These are phyloP conservation scores for Morpho helenor DNA, from an alignment of 2,888 invertebrate species.

Conservation along the genomic window DNA sequence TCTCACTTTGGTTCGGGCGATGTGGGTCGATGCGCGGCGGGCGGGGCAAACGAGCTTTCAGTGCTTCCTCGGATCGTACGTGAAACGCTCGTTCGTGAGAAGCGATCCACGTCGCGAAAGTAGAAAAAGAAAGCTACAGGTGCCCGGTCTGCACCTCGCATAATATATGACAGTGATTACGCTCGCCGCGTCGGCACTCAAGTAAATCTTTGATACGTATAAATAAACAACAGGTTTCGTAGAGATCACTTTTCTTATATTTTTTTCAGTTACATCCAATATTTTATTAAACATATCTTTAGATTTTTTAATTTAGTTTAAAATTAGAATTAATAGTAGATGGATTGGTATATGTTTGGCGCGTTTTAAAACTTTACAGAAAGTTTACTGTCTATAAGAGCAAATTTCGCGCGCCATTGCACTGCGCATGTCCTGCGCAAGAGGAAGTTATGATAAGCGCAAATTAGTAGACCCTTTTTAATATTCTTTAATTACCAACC, in stretches of 20 bases:
- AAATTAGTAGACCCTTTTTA: conserved; percentile 3
- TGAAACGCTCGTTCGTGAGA: conserved; percentile 40
- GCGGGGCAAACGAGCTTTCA: conserved; percentile 46
- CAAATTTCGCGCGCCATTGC: conserved; percentile 35
- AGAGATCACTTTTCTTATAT: conserved; percentile 25
- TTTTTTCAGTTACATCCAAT: conserved; percentile 10
- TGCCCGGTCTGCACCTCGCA: conserved; percentile 44
- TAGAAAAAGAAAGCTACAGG: conserved; percentile 58
- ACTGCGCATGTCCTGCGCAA: conserved; percentile 69
- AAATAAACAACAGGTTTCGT: conserved; percentile 13
- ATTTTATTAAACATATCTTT: conserved; percentile 33
- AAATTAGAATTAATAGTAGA: no score
- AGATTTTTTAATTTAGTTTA: conserved; percentile 17
- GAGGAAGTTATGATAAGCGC: conserved; percentile 41
- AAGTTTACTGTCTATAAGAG: conserved; percentile 41
- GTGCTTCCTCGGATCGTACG: conserved; percentile 44
- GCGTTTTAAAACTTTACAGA: conserved; percentile 37
- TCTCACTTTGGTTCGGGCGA: conserved; percentile 30
- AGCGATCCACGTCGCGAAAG: conserved; percentile 32
- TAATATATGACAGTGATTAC: conserved; percentile 56
- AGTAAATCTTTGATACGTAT: conserved; percentile 46
- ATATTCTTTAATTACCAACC: background rate
- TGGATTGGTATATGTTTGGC: no score
- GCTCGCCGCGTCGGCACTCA: conserved; percentile 39
- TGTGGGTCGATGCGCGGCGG: conserved; percentile 46